A percentile compares a stretch with the other conserved stretches of the same genome.
phyloP scores from a whole-genome alignment of 2,888 invertebrate species.

The Trichopoda pennipes region DNA sequence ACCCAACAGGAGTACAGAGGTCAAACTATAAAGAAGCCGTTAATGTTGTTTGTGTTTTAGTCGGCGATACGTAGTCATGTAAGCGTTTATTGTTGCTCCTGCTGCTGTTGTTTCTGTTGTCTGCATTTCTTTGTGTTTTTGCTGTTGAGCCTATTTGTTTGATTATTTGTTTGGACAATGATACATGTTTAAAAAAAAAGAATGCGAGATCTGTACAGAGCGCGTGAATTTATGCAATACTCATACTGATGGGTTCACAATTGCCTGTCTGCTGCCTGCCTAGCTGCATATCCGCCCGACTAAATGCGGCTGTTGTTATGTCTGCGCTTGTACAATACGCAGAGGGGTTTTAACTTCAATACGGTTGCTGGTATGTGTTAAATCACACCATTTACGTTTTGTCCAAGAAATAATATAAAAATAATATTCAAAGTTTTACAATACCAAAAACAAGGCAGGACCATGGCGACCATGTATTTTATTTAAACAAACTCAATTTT shows the following conservation, averaged over 20 bases:
- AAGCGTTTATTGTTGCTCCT: conserved; percentile 59
- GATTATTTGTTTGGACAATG: conserved; percentile 76
- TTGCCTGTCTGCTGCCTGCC: conserved; percentile 31
- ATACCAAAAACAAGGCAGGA: neutral
- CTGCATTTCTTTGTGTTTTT: conserved; percentile 41
- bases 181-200: conserved; percentile 34
- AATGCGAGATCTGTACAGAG: conserved; percentile 64
- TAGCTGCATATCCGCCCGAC: conserved; percentile 3
- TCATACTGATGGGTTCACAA: conserved; percentile 42
- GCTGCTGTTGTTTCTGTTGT: conserved; percentile 36
- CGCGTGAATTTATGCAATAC: conserved; percentile 80
- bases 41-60: conserved; percentile 56
- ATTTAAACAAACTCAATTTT: no score
- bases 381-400: conserved; percentile 29
- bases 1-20: conserved; percentile 64
- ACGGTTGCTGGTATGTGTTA: conserved; percentile 2
- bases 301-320: conserved; percentile 16
- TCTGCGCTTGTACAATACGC: conserved; percentile 26
- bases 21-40: conserved; percentile 69
- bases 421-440: neutral
- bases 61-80: conserved; percentile 62
- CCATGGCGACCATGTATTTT: no score
- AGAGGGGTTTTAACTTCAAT: conserved; percentile 31
- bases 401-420: no score
- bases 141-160: conserved; percentile 63